Conservation (phyloP, 2,797 vertebrate genomes). For the Notamacropus eugenii region DNA sequence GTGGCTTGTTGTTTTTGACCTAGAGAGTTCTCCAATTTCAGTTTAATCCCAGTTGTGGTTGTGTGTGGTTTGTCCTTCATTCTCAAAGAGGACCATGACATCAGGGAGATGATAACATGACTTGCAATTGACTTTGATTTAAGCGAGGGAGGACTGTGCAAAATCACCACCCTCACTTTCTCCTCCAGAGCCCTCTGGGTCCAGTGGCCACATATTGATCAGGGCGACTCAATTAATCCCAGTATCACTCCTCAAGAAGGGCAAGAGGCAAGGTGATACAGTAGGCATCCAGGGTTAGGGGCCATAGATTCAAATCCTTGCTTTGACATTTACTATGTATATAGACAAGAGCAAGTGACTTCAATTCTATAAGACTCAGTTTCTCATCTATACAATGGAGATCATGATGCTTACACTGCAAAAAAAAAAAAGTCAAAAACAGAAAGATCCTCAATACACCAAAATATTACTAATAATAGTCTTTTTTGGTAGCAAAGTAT, state of each 20-base stretch:
- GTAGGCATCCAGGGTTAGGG: not conserved
- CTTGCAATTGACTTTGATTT: too few species aligned
- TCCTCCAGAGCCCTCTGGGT: too few species aligned
- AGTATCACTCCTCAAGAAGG: not conserved
- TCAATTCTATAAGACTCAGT: not conserved
- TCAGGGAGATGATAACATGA: too few species aligned
- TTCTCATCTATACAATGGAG: not conserved
- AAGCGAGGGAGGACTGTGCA: too few species aligned
- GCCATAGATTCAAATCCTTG: not conserved
- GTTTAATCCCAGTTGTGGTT: too few species aligned
- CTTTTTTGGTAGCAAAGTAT: not conserved
- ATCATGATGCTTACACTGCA: not conserved
- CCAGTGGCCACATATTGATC: too few species aligned
- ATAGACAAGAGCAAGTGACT: not conserved
- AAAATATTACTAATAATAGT: not conserved
- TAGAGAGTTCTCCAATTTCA: not conserved
- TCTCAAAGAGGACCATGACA: too few species aligned
- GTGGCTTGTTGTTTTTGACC: not conserved
- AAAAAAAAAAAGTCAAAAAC: not conserved
- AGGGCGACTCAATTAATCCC: too few species aligned
- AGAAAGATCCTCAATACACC: not conserved
- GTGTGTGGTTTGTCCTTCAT: too few species aligned
- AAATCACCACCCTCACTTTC: too few species aligned
- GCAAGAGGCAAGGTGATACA: not conserved
- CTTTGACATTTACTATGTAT: not conserved